Evolutionary conservation across 1,140 invertebrate genomes (phyloP), one percentile per base, ranked within the genome.

Genomic region (Helicoverpa armigera): DNA sequence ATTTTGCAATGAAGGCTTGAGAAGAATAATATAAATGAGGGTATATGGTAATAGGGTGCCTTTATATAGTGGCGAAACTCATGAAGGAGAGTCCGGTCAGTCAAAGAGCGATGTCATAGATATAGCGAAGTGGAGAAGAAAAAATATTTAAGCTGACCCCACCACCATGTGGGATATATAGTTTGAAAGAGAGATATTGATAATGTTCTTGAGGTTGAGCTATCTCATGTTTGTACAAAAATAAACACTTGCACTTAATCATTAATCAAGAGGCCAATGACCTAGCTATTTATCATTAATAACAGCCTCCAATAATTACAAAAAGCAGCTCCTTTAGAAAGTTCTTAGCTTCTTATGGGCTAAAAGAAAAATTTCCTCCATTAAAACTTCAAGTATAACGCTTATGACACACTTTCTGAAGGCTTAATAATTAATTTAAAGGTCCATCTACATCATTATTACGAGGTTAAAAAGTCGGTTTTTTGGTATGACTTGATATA

Each of bases 371-470:
- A 76, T 76, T 76, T 76, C 43, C 43, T 65, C 74, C 74, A 76
- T 76, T 76, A 75, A 76, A 76, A 76, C 53, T 76, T 51, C 23
- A 14, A 12, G 16, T 60, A 65, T 76, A 76, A 76, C 60, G 74
- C 74, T 76, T 76, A 65, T 76, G 65, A 76, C 60, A 60, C 74
- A 76, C 74, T 76, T 76, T 65, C 60, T 76, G 23, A 53, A 18
- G 74, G 74, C 60, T 65, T 76, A 63, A 76, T 76, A 76, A 76
- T 76, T 76, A 76, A 76, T 76, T 65, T 76, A 76, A 65, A 65
- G 50, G 23, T 29, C 23, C 16, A 58, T 73, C 29, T 73, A 51
- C 74, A 76, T 76, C 16, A 76, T 76, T 76, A 76, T 76, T 65
- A 61, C n/a, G 74, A 61, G 61, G 58, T 61, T 76, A 76, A 53